Conservation (phyloP, 2,113 vertebrate species). For the Eptesicus fuscus region DNA sequence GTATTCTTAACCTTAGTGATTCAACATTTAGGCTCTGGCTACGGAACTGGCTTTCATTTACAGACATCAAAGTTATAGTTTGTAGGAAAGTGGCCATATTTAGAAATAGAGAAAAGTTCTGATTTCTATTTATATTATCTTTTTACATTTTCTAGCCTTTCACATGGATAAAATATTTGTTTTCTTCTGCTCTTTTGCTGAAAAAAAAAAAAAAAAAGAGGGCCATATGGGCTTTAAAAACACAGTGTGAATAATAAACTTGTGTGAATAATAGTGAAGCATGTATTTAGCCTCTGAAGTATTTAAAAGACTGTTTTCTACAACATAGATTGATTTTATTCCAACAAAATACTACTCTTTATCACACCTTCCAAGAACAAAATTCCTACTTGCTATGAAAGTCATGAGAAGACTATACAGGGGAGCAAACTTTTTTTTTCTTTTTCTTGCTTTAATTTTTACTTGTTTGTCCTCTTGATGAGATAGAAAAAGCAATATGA, state of each 20-base stretch:
- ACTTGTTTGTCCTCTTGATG: background rate
- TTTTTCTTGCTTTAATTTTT: background rate
- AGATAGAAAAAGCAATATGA: constrained; percentile 11
- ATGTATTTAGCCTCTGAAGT: too few species aligned
- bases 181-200: background rate
- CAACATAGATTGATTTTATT: background rate
- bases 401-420: background rate
- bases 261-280: constrained; percentile 2
- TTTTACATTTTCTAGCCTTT: background rate
- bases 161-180: background rate
- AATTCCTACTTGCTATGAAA: background rate
- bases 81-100: background rate
- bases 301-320: background rate
- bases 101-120: background rate
- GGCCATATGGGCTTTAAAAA: background rate
- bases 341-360: background rate
- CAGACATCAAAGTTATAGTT: background rate
- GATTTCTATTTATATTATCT: background rate
- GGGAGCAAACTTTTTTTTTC: background rate
- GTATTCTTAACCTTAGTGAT: background rate
- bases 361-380: constrained; percentile 16
- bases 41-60: constrained; percentile 10
- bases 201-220: background rate
- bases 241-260: background rate
- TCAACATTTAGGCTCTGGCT: constrained; percentile 9